Evolutionary conservation across 37 sponge, comb jelly and placozoan genomes (phyloP).

Genomic region (Beroe ovata): DNA sequence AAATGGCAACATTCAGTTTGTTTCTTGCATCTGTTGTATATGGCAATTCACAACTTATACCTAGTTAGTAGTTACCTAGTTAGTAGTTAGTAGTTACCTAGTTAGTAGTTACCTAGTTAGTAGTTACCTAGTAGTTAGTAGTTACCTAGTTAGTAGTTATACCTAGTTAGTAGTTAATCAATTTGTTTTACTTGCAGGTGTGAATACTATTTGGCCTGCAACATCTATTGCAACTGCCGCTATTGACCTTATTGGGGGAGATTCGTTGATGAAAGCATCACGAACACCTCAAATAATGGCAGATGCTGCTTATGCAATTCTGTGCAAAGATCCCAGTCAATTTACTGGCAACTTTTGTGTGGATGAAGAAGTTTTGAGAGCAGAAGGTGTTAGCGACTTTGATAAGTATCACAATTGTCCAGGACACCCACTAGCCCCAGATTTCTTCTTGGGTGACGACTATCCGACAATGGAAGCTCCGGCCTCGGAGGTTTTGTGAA

Average conservation of each 20-base stretch:
- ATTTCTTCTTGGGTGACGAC: constrained; percentile 83
- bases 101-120: no score
- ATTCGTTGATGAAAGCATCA: constrained; percentile 71
- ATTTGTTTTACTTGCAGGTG: no score
- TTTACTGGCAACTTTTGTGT: constrained; percentile 92
- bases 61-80: no score
- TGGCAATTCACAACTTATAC: no score
- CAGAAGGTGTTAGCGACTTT: constrained; percentile 83
- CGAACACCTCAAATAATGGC: constrained; percentile 96
- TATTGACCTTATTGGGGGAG: constrained; percentile 92
- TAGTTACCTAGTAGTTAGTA: no score
- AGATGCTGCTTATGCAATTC: constrained; percentile 93
- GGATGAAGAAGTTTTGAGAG: constrained; percentile 85
- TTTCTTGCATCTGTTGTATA: no score
- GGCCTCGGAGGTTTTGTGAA: not conserved
- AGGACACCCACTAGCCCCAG: constrained; percentile 80
- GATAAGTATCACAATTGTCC: constrained; percentile 86
- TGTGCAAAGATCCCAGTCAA: constrained; percentile 73
- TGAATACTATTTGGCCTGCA: constrained; percentile 54
- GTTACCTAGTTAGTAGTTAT: no score
- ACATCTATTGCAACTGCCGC: constrained; percentile 94
- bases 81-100: no score
- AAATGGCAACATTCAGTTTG: no score
- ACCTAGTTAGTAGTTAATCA: no score
- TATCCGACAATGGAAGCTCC: not conserved